Percentiles rank a stretch among this genome's conserved stretches.
Conservation (phyloP, 2,113 vertebrate genomes). For the Corythornis madagascariensis region DNA sequence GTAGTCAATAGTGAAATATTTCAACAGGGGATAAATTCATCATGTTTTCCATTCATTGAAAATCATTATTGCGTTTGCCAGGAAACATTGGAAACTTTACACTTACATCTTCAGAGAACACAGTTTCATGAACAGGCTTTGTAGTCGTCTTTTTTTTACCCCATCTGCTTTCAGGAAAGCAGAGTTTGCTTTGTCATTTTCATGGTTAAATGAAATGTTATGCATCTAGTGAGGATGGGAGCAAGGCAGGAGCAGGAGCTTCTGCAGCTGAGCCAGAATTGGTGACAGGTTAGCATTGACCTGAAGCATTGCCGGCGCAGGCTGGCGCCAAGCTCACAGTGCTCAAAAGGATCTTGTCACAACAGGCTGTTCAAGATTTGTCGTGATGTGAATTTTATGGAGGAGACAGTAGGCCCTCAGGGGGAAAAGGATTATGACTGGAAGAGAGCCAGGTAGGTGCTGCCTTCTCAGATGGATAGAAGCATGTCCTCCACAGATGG, state of each 20-base stretch:
- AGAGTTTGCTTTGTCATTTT: neutral
- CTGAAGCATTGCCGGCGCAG: rapidly evolving
- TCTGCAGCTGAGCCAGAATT: neutral
- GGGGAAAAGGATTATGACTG: neutral
- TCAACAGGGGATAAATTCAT: neutral
- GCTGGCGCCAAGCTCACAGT: rapidly evolving
- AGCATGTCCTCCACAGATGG: neutral
- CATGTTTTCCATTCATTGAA: neutral
- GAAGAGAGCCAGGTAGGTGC: neutral
- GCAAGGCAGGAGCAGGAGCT: neutral
- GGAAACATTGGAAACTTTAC: neutral
- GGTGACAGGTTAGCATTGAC: neutral
- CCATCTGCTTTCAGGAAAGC: neutral
- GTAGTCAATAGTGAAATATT: neutral
- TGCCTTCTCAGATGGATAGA: neutral
- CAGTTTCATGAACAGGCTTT: neutral
- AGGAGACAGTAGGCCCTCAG: neutral
- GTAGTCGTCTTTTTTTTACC: neutral
- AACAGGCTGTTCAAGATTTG: neutral
- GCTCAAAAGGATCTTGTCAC: neutral
- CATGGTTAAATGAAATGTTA: neutral
- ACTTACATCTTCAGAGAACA: neutral
- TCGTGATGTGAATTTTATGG: neutral
- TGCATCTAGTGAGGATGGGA: neutral
- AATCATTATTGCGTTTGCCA: neutral